phyloP scores from a whole-genome alignment of 2,113 vertebrate genomes.

The Zosterops japonicus region DNA sequence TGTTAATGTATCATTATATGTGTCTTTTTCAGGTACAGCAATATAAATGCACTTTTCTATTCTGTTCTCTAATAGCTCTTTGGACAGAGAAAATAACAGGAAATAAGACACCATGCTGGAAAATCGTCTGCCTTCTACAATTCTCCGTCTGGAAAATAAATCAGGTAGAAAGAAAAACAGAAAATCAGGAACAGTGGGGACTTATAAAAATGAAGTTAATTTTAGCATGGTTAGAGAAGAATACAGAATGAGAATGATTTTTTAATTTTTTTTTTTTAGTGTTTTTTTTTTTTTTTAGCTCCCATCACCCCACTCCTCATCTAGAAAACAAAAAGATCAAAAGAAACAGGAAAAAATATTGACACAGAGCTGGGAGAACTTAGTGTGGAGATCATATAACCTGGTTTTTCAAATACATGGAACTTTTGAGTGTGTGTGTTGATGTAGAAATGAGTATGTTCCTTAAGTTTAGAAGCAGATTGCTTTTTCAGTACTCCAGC shows the following conservation, averaged over 20 bases:
- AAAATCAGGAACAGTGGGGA: conserved; percentile 60
- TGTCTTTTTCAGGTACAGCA: conserved; percentile 2
- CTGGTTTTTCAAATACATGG: conserved; percentile 51
- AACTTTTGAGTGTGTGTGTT: neutral
- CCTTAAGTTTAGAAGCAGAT: neutral
- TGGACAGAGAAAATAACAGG: conserved; percentile 15
- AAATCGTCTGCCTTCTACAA: conserved; percentile 50
- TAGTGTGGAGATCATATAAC: neutral
- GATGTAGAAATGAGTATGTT: neutral
- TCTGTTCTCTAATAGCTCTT: conserved; percentile 2
- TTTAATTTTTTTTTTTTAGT: neutral
- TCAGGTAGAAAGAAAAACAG: conserved; percentile 30
- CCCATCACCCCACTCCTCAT: neutral
- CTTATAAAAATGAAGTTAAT: conserved; percentile 22
- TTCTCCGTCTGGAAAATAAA: conserved; percentile 70
- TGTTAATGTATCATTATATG: neutral
- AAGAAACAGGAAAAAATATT: conserved; percentile 13
- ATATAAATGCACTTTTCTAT: conserved; percentile 16
- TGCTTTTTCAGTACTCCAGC: neutral
- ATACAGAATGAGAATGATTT: neutral
- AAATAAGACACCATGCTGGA: conserved; percentile 51
- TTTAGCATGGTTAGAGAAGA: conserved; percentile 54
- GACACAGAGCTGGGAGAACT: neutral
- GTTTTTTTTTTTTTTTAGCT: neutral
- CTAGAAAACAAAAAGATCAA: conserved; percentile 35